These are phyloP conservation scores for Tetrao urogallus DNA, from an alignment of 2,113 vertebrate genomes.

Conservation along the genomic window DNA sequence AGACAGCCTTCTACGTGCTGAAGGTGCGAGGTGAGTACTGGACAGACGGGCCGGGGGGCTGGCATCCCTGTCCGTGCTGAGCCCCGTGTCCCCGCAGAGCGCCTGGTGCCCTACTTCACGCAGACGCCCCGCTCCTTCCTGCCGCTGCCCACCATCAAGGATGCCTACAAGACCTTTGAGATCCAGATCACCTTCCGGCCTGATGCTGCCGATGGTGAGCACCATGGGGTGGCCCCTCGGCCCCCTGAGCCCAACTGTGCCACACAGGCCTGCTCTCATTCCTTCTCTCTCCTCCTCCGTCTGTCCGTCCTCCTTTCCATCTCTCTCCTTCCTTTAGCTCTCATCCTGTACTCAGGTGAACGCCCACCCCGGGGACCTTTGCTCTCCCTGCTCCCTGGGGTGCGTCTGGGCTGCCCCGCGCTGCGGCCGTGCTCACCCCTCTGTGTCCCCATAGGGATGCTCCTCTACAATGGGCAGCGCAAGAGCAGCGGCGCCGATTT, in stretches of 20 bases:
- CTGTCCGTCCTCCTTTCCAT: slow-evolving; percentile 18
- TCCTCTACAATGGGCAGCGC: slow-evolving; percentile 90
- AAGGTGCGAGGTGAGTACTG: slow-evolving; percentile 82
- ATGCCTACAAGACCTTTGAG: slow-evolving; percentile 88
- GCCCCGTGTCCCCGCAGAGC: slow-evolving; percentile 74
- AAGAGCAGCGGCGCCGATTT: slow-evolving; percentile 87
- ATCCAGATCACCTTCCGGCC: slow-evolving; percentile 91
- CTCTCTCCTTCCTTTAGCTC: slow-evolving; percentile 80
- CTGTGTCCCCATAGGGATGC: slow-evolving; percentile 82
- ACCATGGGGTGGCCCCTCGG: background rate
- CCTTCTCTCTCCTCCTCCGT: background rate
- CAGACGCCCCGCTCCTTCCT: slow-evolving; percentile 88
- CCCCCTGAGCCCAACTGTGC: background rate
- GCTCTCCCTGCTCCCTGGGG: background rate
- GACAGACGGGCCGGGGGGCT: background rate
- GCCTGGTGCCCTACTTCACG: slow-evolving; percentile 90
- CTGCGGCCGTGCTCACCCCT: background rate
- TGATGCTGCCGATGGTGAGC: slow-evolving; percentile 90
- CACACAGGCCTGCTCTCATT: background rate
- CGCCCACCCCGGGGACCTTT: background rate
- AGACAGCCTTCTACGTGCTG: slow-evolving; percentile 87
- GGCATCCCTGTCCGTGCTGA: background rate
- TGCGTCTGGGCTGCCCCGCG: background rate
- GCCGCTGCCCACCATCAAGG: slow-evolving; percentile 89
- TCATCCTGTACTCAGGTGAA: slow-evolving; percentile 93